Evolutionary conservation across 2,113 vertebrate species (phyloP).

Genomic region (Empidonax alnorum): DNA sequence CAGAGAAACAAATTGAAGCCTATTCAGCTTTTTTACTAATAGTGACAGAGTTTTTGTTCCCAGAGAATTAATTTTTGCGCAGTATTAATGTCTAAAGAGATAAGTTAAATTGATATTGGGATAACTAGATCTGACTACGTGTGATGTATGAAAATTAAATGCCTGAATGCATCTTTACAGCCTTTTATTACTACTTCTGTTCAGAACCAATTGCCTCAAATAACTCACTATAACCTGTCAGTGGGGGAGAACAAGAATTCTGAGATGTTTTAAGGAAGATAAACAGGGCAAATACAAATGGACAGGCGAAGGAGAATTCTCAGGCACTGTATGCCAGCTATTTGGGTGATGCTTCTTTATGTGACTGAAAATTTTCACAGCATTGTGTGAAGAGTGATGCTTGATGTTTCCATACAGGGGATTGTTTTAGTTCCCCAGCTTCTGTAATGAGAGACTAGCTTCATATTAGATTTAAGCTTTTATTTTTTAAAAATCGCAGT

Average conservation of each 20-base stretch:
- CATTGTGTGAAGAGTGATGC: background rate
- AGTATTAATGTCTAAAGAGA: background rate
- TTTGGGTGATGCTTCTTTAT: background rate
- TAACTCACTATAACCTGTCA: conserved; percentile 30
- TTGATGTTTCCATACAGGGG: background rate
- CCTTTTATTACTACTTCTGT: background rate
- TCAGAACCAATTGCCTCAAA: background rate
- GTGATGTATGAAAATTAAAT: background rate
- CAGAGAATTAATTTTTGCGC: background rate
- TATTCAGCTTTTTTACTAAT: background rate
- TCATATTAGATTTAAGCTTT: background rate
- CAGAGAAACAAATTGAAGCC: background rate
- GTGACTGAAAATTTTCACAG: background rate
- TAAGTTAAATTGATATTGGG: background rate
- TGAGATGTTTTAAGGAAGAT: conserved; percentile 56
- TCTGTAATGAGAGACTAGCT: background rate
- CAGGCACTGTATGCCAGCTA: background rate
- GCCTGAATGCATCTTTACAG: background rate
- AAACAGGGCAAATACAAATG: background rate
- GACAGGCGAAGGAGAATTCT: background rate
- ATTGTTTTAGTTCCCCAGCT: background rate
- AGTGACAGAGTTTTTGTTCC: background rate
- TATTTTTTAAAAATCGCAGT: background rate
- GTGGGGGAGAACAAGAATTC: conserved; percentile 66
- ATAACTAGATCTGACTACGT: background rate